Conservation (phyloP, 1,140 invertebrate genomes). For the Dendrolimus punctatus region DNA sequence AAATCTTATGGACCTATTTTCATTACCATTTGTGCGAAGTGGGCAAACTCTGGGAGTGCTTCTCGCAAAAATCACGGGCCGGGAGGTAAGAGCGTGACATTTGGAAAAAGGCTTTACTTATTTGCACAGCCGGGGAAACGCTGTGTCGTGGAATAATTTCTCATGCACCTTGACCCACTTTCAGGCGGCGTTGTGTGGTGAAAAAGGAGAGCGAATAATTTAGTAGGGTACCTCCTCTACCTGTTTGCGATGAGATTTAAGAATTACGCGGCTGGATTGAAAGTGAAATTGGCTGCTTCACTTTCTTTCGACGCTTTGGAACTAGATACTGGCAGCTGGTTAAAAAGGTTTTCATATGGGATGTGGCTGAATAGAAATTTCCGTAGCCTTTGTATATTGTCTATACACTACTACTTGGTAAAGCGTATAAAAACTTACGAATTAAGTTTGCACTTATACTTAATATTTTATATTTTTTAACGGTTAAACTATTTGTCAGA, state of each 20-base stretch:
- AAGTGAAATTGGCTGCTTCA: slow-evolving; percentile 6
- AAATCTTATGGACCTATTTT: slow-evolving; percentile 11
- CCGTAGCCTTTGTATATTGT: too few species aligned
- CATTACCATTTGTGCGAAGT: slow-evolving; percentile 9
- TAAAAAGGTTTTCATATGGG: too few species aligned
- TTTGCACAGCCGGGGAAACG: slow-evolving; percentile 34
- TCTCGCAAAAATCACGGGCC: slow-evolving; percentile 9
- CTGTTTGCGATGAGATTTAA: slow-evolving; percentile 16
- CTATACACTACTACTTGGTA: too few species aligned
- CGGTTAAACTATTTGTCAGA: too few species aligned
- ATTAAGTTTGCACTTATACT: too few species aligned
- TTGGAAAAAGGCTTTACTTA: slow-evolving; percentile 44
- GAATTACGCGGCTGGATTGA: slow-evolving; percentile 13
- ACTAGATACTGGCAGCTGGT: too few species aligned
- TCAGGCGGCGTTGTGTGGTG: slow-evolving; percentile 15
- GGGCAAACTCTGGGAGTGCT: slow-evolving; percentile 8
- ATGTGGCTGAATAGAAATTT: too few species aligned
- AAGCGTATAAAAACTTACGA: too few species aligned
- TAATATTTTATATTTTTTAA: too few species aligned
- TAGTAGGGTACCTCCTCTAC: slow-evolving; percentile 14
- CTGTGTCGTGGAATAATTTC: slow-evolving; percentile 46
- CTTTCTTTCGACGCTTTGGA: too few species aligned
- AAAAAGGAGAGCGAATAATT: slow-evolving; percentile 25
- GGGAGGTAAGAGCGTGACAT: slow-evolving; percentile 26
- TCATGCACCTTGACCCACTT: slow-evolving; percentile 53